Evolutionary conservation across 2,797 vertebrate species (phyloP).

Genomic region (Rhabdomys pumilio): DNA sequence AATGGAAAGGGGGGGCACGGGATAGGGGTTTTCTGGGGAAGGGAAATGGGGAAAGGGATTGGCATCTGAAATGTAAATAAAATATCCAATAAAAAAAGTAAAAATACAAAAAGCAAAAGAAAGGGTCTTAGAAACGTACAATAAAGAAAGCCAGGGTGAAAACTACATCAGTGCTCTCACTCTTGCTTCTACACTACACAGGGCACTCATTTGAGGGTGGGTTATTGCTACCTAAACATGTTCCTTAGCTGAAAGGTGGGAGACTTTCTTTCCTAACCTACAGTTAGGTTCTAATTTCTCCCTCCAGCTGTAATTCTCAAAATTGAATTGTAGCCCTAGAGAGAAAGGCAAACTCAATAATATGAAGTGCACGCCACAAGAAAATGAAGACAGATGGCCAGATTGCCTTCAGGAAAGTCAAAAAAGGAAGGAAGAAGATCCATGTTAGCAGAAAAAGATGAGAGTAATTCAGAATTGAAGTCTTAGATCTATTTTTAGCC

Average conservation of each 20-base stretch:
- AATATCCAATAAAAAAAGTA: not conserved
- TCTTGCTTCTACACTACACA: constrained; percentile 29
- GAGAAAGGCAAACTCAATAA: constrained; percentile 48
- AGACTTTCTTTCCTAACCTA: constrained; percentile 36
- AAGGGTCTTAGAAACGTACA: constrained; percentile 29
- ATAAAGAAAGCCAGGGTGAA: constrained; percentile 35
- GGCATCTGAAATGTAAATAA: no score
- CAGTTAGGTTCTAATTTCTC: constrained; percentile 43
- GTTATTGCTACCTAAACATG: not conserved
- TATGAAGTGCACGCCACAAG: not conserved
- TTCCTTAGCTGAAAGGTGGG: not conserved
- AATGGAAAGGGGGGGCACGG: no score
- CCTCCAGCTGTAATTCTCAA: constrained; percentile 36
- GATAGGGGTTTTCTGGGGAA: no score
- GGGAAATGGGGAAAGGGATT: no score
- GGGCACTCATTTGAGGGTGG: not conserved
- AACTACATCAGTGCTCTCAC: constrained; percentile 12
- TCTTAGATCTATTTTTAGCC: not conserved
- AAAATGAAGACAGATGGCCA: constrained; percentile 53
- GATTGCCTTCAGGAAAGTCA: constrained; percentile 35
- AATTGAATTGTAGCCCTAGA: constrained; percentile 56
- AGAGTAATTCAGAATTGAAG: constrained; percentile 46
- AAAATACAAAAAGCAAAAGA: not conserved
- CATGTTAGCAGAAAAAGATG: not conserved
- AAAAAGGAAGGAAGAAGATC: constrained; percentile 3